Base-by-base conservation (phyloP, 1,140 invertebrate species). In the Brachionus rotundiformis region DNA sequence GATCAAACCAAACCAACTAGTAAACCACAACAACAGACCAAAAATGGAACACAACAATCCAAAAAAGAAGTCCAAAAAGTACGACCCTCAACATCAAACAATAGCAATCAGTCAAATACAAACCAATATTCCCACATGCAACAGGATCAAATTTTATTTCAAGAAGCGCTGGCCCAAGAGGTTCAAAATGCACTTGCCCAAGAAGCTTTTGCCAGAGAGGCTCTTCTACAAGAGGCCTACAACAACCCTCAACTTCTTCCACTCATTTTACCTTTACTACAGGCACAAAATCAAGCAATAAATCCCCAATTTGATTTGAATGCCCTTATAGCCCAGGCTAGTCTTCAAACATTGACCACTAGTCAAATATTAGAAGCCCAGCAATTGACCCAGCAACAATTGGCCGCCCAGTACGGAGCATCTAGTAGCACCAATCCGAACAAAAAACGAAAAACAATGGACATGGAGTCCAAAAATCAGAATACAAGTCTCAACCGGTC, bases 151-250 rank as follows among this genome's bases (percentile, higher is more conserved):
- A 41, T 44, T 27, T 19, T 41, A 41, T 36, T 36, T 4, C 25
- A 73, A 44, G 25, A 73, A 44, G 23, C 41, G 10, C 6, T 73
- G 16, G 19, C 19, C 1, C 68, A 73, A 41, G 36, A 73, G 19
- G 36, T 73, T 25, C 68, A 73, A 73, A 27, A 73, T 7, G 68
- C 68, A 27, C 36, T 73, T 2, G 68, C 68, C 23, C 68, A 73
- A 29, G 68, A 73, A 73, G 68, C 39, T 31, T 1, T 73, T 2
- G 68, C 68, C 1, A 10, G 39, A 44, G 68, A 73, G 39, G 68
- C 68, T 23, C 13, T 73, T 25, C 23, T 44, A 7, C 68, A 73
- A 73, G 68, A 41, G 33, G 33, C 68, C 16, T 68, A 36, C 33
- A 68, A 68, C 33, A 68, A 68, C 29, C 63, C 63, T 31, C 63